These are phyloP conservation scores for Lymantria dispar DNA, from an alignment of 2,888 invertebrate species.

Conservation along the genomic window DNA sequence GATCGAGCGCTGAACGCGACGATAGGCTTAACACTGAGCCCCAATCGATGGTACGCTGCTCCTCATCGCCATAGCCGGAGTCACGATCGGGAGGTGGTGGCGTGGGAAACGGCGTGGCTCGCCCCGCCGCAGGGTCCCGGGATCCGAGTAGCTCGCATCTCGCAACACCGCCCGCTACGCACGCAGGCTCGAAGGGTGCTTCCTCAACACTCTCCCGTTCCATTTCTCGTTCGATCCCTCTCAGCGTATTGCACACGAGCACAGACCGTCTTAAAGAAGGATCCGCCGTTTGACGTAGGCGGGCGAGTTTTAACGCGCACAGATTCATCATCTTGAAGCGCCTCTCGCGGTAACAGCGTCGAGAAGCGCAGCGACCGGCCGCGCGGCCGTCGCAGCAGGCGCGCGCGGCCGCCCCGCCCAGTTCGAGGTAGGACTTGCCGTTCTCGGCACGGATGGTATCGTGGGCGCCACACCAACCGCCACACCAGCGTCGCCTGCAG, in stretches of 20 bases:
- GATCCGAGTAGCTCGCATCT: conserved; percentile 84
- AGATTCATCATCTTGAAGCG: conserved; percentile 94
- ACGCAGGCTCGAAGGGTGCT: conserved; percentile 77
- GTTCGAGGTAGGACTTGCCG: conserved; percentile 94
- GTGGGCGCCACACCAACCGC: conserved; percentile 82
- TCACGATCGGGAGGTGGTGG: conserved; percentile 84
- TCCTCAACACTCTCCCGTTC: conserved; percentile 85
- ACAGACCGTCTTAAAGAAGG: conserved; percentile 95
- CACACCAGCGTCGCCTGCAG: conserved; percentile 81
- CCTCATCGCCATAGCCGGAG: conserved; percentile 90
- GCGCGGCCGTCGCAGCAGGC: conserved; percentile 89
- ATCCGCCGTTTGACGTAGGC: conserved; percentile 93
- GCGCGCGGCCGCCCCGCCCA: conserved; percentile 90
- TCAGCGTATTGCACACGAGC: conserved; percentile 95
- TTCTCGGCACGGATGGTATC: conserved; percentile 95
- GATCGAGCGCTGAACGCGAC: conserved; percentile 92
- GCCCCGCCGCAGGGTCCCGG: conserved; percentile 77
- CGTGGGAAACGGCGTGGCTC: conserved; percentile 87
- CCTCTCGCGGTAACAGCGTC: conserved; percentile 92
- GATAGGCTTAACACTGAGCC: conserved; percentile 94
- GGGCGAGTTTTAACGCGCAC: conserved; percentile 94
- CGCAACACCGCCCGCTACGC: conserved; percentile 69
- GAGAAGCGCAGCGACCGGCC: conserved; percentile 89
- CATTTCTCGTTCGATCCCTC: conserved; percentile 94
- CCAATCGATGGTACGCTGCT: conserved; percentile 94